Base-by-base conservation (phyloP, 53 echinoderm and acorn worm species). In the Stichopus horrens region DNA sequence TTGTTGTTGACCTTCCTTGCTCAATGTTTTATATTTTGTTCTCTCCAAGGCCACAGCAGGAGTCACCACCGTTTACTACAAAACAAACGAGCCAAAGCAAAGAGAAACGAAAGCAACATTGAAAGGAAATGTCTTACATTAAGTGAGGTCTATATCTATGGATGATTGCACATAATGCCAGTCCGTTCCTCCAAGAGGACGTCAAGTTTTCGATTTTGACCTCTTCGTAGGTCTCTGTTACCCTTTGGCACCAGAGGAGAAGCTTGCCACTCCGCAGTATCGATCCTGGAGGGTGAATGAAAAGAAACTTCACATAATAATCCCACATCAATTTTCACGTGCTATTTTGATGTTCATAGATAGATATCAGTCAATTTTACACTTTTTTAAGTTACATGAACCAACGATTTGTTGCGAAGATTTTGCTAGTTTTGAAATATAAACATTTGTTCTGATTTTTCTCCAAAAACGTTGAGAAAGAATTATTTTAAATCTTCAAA, bases 91-190 rank as follows among this genome's bases (percentile, higher is more conserved):
- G 68, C 68, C 11, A 67, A 11, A 67, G 68, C n/a, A 4, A 11
- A n/a, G n/a, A 11, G n/a, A 67, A 11, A 14, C 13, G 1, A 67
- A 67, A 14, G 13, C 68, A 78, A 52, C 23, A 3, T 78, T 7
- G 4, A 88, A 37, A 37, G 2, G 1, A 63, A 63, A 63, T 7
- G 10, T 71, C 99, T 99, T 88, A 99, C 99, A 99, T 93, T 21
- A 99, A 91, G 21, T 92, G 89, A 55, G 99, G 99, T 77, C 99
- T 88, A 73, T 93, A 99, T 82, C 99, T 93, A 79, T 99, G 99
- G 51, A 99, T 99, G 57, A 99, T 96, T 58, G 99, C 99, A 91
- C 99, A 99, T 37, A 99, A 58, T 11, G 99, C 99, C 9, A 99
- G 88, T 21, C 99, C 99, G 59, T 89, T 94, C 74, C 89, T 87